Percentiles rank a stretch among this genome's conserved stretches.
Conservation (phyloP, 2,888 invertebrate species). For the Drosophila borborema region DNA sequence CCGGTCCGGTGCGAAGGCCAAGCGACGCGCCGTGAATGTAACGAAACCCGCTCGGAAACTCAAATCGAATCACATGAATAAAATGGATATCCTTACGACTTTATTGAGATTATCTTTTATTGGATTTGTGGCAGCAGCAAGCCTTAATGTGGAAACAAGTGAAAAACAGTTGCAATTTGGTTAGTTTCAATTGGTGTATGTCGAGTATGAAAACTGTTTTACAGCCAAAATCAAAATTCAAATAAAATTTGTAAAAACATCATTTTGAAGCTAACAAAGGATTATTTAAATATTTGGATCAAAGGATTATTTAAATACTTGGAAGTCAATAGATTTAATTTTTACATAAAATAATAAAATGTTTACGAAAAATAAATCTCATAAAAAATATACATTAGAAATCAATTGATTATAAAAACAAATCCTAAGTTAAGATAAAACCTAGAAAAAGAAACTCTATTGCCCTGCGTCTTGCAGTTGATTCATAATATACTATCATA, state of each 20-base stretch:
- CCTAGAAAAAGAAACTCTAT: too few species aligned
- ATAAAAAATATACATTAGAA: too few species aligned
- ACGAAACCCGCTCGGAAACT: constrained; percentile 1
- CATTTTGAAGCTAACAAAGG: too few species aligned
- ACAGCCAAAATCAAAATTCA: too few species aligned
- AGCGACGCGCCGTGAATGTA: constrained; percentile 55
- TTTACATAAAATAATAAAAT: too few species aligned
- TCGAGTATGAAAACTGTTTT: neutral
- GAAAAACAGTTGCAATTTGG: constrained; percentile 19
- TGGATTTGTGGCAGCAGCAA: constrained; percentile 27
- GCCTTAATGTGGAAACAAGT: neutral
- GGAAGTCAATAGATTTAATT: too few species aligned
- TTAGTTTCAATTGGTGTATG: constrained; percentile 19
- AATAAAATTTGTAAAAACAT: neutral
- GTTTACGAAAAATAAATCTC: too few species aligned
- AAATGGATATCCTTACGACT: constrained; percentile 29
- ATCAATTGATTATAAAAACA: too few species aligned
- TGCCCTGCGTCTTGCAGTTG: neutral
- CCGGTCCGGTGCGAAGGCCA: constrained; percentile 55
- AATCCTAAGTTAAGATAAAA: too few species aligned
- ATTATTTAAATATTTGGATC: too few species aligned
- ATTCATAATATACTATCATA: neutral
- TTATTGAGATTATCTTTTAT: constrained; percentile 32
- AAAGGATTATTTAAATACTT: too few species aligned
- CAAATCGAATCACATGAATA: neutral